Conservation (phyloP, 1,140 invertebrate genomes). For the Nasonia giraulti region DNA sequence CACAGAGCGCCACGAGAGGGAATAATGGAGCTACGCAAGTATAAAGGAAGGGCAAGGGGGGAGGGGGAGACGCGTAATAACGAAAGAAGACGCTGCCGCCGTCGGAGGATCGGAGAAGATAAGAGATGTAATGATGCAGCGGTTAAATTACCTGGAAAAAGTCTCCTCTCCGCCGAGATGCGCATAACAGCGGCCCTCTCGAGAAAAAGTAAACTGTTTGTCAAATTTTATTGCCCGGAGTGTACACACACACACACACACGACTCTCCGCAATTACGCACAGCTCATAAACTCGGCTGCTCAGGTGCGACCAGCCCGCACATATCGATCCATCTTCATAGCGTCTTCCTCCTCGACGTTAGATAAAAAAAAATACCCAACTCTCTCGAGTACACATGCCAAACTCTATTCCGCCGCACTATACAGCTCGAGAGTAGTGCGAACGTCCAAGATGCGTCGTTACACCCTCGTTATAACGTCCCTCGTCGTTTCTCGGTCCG, state of each 20-base stretch:
- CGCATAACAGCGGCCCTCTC: neutral
- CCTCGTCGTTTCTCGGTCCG: neutral
- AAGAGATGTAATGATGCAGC: conserved; percentile 16
- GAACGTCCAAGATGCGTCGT: neutral
- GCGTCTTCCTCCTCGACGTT: too few species aligned
- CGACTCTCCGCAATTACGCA: too few species aligned
- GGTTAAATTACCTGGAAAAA: conserved; percentile 25
- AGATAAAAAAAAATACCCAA: neutral
- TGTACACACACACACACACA: too few species aligned
- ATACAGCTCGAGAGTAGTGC: neutral
- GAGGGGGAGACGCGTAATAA: neutral
- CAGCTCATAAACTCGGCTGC: too few species aligned
- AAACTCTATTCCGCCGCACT: neutral
- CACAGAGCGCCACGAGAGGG: neutral
- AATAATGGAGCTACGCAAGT: neutral
- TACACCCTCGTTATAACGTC: neutral
- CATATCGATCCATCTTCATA: neutral
- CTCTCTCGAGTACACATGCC: neutral
- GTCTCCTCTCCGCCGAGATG: neutral
- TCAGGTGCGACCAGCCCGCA: neutral
- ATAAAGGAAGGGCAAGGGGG: neutral
- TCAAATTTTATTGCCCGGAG: neutral
- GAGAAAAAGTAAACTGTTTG: neutral
- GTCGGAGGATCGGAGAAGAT: neutral
- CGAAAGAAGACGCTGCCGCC: neutral